phyloP scores from a whole-genome alignment of 2,888 invertebrate genomes.

The Oxytorus armatus region DNA sequence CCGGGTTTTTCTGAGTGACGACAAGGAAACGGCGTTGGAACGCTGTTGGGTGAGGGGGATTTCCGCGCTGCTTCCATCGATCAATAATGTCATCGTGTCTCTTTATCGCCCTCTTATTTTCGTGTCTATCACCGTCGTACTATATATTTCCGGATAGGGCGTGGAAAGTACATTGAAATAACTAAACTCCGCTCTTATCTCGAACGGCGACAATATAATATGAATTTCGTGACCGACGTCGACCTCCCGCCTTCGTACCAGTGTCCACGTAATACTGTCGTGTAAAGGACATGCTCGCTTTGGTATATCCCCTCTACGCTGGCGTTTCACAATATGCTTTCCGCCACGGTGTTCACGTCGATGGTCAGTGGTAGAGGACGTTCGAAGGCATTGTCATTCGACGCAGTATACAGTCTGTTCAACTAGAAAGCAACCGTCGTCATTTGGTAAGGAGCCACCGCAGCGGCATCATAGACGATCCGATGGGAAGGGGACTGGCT shows the following conservation, averaged over 20 bases:
- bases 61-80: constrained; percentile 33
- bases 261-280: constrained; percentile 62
- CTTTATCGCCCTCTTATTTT: constrained; percentile 2
- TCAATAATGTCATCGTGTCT: constrained; percentile 24
- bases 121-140: not conserved
- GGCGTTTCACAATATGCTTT: not conserved
- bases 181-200: constrained; percentile 64
- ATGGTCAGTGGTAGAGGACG: not conserved
- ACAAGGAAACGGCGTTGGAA: not conserved
- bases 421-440: too few species aligned
- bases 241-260: constrained; percentile 34
- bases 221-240: constrained; percentile 61
- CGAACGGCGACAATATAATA: constrained; percentile 60
- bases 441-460: too few species aligned
- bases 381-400: too few species aligned
- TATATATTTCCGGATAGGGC: constrained; percentile 49
- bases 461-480: too few species aligned
- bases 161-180: constrained; percentile 58
- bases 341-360: not conserved
- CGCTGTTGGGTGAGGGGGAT: too few species aligned
- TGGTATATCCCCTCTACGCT: constrained; percentile 2
- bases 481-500: too few species aligned
- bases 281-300: constrained; percentile 43
- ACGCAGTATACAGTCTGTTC: too few species aligned
- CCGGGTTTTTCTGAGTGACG: too few species aligned